Base-by-base conservation (phyloP, 2,797 vertebrate genomes). In the Choloepus didactylus region DNA sequence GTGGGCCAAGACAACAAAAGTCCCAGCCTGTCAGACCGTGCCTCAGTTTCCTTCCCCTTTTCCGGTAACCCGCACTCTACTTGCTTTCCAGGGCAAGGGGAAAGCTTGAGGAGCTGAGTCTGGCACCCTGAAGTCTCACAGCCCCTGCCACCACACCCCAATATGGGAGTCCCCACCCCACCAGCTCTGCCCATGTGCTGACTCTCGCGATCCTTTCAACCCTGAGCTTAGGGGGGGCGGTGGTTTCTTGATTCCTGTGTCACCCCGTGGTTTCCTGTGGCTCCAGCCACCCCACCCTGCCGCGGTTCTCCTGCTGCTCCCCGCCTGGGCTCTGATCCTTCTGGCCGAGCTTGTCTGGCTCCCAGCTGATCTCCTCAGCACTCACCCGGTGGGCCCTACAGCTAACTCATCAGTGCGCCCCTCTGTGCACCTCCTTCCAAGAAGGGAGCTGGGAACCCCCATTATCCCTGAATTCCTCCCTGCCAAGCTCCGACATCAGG, bases 61-160 rank as follows among this genome's bases (percentile, higher is more conserved):
- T 66, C 49, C 73, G 3, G 10, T 64, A 93, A 73, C 12, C 89
- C 73, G 27, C 25, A 91, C 77, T 95, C 92, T 89, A 93, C 93
- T 95, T 93, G 89, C 90, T 94, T 96, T 96, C 93, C 90, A 98
- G 95, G 97, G 97, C 98, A 98, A 98, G 98, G 98, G 97, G 97
- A 98, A 97, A 98, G 97, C 95, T 96, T 95, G 97, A 97, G 98
- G 97, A 95, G 97, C 93, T 92, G 88, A 85, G 51, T 38, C 60
- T 56, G 83, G 84, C 1, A 18, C 79, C 69, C 88, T 75, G 25
- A 76, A 91, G 69, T 69, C 80, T 80, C n/a, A 11, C 41, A 35
- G 92, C 86, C 86, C 69, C 79, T 4, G 56, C 66, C 84, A 35
- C 72, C 62, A 49, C 84, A 76, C 41, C 23, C 49, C 41, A n/a